Evolutionary conservation across 2,797 vertebrate genomes (phyloP), one percentile per base, ranked within the genome.

Genomic region (Nothura maculosa): DNA sequence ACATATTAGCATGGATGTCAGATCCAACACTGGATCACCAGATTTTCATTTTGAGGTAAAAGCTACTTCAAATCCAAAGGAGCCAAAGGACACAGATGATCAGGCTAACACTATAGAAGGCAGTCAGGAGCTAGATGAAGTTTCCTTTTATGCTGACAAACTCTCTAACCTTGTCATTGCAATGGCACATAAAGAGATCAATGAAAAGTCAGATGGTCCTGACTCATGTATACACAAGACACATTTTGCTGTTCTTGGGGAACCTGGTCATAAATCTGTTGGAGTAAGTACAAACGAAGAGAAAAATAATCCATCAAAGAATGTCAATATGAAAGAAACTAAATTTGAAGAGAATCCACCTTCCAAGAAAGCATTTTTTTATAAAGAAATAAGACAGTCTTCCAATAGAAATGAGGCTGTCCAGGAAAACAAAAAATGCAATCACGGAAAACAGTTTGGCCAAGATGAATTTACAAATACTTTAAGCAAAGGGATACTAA

Each of bases 151-250:
- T 42, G 89, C 96, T 25, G 87, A 91, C 57, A 92, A 90, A 70
- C 85, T 97, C 64, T 96, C 93, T 54, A 96, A 95, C 61, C 90
- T 97, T 57, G 96, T 97, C 72, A 96, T 96, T 89, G 94, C 95
- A 63, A 93, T 88, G 87, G 90, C 94, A 63, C 82, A 94, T 52
- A 93, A 95, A 77, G 87, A 97, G 76, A 96, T 94, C 87, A 95
- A 94, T 18, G 96, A 97, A 85, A 97, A 87, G 64, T 95, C 94
- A 17, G 90, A 96, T 67, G 87, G 62, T 38, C 83, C 55, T 55
- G 88, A 88, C 38, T 87, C 63, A 22, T 91, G 87, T 55, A 13
- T 96, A 52, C 95, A 95, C 48, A 95, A 97, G 52, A 92, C 94
- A 3, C 25, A 67, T 50, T 96, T 78, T 76, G 63, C 76, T 67